Evolutionary conservation across 53 echinoderm and acorn worm species (phyloP), one percentile per base, ranked within the genome.

Genomic region (Crossaster papposus): DNA sequence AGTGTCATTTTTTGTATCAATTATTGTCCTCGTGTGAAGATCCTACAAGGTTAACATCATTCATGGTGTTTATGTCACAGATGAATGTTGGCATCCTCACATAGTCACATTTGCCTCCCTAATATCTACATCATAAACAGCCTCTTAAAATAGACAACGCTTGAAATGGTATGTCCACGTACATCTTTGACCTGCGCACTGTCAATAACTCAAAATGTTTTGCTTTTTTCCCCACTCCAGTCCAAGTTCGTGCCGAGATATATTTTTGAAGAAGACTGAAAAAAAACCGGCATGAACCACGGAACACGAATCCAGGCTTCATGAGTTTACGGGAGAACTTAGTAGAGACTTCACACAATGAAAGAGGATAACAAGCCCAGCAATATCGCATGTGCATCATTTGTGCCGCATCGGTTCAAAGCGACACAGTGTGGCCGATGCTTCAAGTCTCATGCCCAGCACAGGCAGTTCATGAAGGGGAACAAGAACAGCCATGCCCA

Each of bases 321-420:
- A 68, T 68, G 24, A 68, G 28, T 28, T 28, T 20, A 20, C 68
- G 68, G 28, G 68, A 26, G 28, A 28, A 26, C 4, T 68, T 68
- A 4, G 2, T n/a, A 3, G 68, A 26, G 68, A 68, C 68, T 20
- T 28, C 74, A 50, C 80, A 84, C 54, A 23, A 84, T 84, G 84
- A 84, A 72, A 84, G 84, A 84, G 20, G 84, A 84, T 24, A 84
- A 51, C 32, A 84, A 84, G 30, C 84, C 84, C 14, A 84, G 84
- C 72, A 84, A 84, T 70, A 52, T 84, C 33, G 95, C 92, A 34
- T 96, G 96, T 68, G 51, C 80, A 5, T 78, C 91, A 44, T 97
- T 96, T 90, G 90, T 91, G 79, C 92, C 91, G 50, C 95, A 97
- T 51, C 82, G 93, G 54, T 97, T 96, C 85, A 97, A 96, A 71